These are phyloP conservation scores for Nasonovia ribisnigri DNA, from an alignment of 2,888 invertebrate genomes.

Conservation along the genomic window DNA sequence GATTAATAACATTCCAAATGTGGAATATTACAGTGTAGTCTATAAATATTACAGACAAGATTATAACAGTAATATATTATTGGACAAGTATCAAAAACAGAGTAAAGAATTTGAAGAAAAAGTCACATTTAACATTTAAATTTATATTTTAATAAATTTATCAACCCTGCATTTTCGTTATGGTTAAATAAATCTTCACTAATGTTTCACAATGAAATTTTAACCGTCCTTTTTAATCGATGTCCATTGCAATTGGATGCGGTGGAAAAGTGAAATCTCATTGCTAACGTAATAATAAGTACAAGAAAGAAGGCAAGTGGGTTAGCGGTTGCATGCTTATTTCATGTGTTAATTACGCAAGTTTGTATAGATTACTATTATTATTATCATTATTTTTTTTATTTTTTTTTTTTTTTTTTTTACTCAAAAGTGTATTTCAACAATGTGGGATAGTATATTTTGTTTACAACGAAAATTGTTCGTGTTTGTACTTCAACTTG, in stretches of 20 bases:
- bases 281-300: conserved; percentile 51
- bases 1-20: not conserved
- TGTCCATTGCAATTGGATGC: conserved; percentile 16
- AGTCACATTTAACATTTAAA: not conserved
- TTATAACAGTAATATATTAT: not conserved
- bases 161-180: not conserved
- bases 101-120: not conserved
- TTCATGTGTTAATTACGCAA: conserved; percentile 55
- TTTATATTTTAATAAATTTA: not conserved
- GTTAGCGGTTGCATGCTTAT: conserved; percentile 50
- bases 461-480: not conserved
- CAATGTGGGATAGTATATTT: not conserved
- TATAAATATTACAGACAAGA: not conserved
- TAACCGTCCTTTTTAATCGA: not conserved
- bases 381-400: not conserved
- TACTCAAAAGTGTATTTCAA: not conserved
- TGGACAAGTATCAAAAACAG: not conserved
- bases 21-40: not conserved
- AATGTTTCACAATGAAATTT: conserved; percentile 26
- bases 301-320: conserved; percentile 55
- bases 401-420: conserved; percentile 30
- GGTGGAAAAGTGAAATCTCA: conserved; percentile 61
- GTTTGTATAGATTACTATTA: not conserved
- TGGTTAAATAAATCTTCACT: not conserved
- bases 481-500: too few species aligned